Evolutionary conservation across 2,888 invertebrate species (phyloP).

Genomic region (Chaetogeoica ovagalla): DNA sequence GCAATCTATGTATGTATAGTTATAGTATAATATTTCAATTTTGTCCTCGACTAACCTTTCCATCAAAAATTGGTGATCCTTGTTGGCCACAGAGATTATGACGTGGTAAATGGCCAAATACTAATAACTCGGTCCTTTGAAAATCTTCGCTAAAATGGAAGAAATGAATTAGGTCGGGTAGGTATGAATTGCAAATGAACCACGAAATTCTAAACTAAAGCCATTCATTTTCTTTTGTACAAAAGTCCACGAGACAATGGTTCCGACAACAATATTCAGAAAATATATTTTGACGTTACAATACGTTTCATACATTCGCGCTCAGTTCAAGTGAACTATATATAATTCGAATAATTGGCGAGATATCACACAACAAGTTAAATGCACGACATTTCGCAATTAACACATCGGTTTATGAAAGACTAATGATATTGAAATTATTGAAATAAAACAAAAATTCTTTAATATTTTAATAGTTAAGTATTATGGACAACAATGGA

Average conservation of each 20-base stretch:
- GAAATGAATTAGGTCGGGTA: conserved; percentile 17
- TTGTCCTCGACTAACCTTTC: conserved; percentile 27
- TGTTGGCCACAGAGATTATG: not conserved
- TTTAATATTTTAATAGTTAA: too few species aligned
- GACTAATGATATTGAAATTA: not conserved
- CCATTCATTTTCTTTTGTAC: conserved; percentile 36
- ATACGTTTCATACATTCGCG: not conserved
- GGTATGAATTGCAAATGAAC: conserved; percentile 25
- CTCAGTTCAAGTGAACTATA: not conserved
- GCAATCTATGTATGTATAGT: not conserved
- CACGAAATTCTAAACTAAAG: not conserved
- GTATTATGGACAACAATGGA: too few species aligned
- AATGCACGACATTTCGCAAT: not conserved
- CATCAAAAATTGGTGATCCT: conserved; percentile 4
- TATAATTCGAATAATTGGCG: not conserved
- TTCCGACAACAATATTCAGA: conserved; percentile 16
- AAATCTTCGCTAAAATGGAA: conserved; percentile 7
- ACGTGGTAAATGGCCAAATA: not conserved
- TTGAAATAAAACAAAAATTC: not conserved
- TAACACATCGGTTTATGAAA: not conserved
- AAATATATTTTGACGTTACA: conserved; percentile 10
- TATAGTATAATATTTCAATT: conserved; percentile 35
- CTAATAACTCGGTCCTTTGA: conserved; percentile 35
- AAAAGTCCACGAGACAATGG: conserved; percentile 26
- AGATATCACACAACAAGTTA: not conserved